Evolutionary conservation across 2,797 vertebrate species (phyloP), one percentile per base, ranked within the genome.

Genomic region (Neostethus bicornis): DNA sequence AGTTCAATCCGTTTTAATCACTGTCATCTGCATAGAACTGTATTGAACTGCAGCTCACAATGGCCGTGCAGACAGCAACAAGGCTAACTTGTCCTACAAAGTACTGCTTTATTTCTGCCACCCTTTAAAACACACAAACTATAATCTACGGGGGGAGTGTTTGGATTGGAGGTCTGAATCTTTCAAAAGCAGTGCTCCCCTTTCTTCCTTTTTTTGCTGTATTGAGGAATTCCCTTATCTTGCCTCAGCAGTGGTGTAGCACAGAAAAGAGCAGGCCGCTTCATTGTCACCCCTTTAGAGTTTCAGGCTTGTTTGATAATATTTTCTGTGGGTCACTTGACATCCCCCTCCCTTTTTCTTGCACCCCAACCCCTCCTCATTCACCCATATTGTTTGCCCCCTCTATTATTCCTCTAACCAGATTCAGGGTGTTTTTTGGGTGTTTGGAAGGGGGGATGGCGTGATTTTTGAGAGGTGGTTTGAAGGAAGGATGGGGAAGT

Each of bases 161-260:
- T 87, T 87, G 85, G 82, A 87, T 87, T 90, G 84, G 77, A 83
- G 77, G 85, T 84, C 73, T 81, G 85, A 86, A 90, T 85, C 81
- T 85, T 73, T 88, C 79, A 82, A 90, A 89, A 80, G 79, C 78
- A 73, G 66, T 69, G 70, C 73, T 87, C 73, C 52, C 83, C 80
- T 84, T 87, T 89, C 85, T 86, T 85, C 64, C 71, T 60, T 61
- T 71, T 35, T 84, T 79, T 84, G 79, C 78, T 81, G 83, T 88
- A 87, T 87, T 90, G 84, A 88, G 87, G 85, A 91, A 90, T 91
- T 91, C 87, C 85, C 92, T 93, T 93, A 93, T 93, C 91, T 92
- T 77, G 63, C 88, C 77, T 85, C 83, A 88, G 83, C 91, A 92
- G 91, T 88, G 75, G 82, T 58, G 70, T 67, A 53, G 77, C 81